Evolutionary conservation across 2,888 invertebrate genomes (phyloP).

Genomic region (Diadegma fenestrale): DNA sequence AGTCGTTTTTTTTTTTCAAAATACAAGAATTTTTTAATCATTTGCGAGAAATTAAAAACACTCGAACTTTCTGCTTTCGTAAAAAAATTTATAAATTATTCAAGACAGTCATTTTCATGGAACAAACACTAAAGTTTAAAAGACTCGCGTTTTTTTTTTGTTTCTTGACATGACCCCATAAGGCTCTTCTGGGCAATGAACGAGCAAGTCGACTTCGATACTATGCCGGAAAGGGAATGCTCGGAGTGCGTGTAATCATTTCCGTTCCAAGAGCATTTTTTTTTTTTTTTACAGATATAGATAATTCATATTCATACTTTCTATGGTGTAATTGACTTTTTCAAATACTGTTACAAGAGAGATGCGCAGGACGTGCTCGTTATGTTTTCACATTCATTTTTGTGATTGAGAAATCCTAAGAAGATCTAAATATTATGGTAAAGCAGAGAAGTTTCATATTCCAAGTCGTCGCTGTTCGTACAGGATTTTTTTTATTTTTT

Average conservation of each 20-base stretch:
- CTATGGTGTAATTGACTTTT: constrained; percentile 24
- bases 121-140: not conserved
- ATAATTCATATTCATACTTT: constrained; percentile 48
- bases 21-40: not conserved
- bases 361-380: not conserved
- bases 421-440: not conserved
- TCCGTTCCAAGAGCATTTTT: constrained; percentile 52
- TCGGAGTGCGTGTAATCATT: constrained; percentile 59
- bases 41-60: no score
- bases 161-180: not conserved
- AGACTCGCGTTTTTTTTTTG: not conserved
- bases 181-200: not conserved
- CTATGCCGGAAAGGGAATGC: constrained; percentile 56
- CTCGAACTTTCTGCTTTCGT: no score
- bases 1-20: no score
- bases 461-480: not conserved
- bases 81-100: no score
- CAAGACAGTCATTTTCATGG: not conserved
- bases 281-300: constrained; percentile 56
- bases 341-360: constrained; percentile 24
- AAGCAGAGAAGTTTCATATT: not conserved
- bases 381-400: not conserved
- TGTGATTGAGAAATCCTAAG: not conserved
- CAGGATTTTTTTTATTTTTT: not conserved
- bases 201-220: constrained; percentile 24